A percentile compares a stretch with the other conserved stretches of the same genome.
Evolutionary conservation across 2,797 vertebrate species (phyloP).

Genomic region (Diceros bicornis): DNA sequence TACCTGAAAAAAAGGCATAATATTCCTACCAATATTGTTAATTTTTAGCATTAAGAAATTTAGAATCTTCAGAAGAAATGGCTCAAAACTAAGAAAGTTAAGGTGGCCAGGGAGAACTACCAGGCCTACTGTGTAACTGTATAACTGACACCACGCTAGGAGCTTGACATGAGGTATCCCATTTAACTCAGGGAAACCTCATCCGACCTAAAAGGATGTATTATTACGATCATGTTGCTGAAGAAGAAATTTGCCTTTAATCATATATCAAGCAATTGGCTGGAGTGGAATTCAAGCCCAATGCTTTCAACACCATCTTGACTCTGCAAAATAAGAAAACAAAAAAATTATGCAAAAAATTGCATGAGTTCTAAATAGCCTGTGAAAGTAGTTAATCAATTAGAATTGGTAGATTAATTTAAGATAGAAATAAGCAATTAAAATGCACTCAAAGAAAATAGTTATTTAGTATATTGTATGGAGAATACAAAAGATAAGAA

Average conservation of each 20-base stretch:
- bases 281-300: background rate
- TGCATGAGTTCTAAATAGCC: background rate
- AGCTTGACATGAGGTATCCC: background rate
- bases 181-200: background rate
- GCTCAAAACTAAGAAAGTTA: background rate
- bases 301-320: background rate
- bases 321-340: background rate
- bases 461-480: background rate
- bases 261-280: background rate
- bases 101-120: background rate
- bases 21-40: background rate
- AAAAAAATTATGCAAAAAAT: background rate
- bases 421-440: background rate
- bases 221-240: background rate
- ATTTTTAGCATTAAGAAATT: background rate
- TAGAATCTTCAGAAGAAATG: conserved; percentile 5
- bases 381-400: background rate
- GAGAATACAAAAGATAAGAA: background rate
- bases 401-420: background rate
- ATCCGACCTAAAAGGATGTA: background rate
- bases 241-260: background rate
- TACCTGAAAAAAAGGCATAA: background rate
- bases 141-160: background rate
- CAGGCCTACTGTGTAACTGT: background rate
- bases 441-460: background rate